Conservation (phyloP, 2,113 vertebrate genomes). For the Hippocampus comes region DNA sequence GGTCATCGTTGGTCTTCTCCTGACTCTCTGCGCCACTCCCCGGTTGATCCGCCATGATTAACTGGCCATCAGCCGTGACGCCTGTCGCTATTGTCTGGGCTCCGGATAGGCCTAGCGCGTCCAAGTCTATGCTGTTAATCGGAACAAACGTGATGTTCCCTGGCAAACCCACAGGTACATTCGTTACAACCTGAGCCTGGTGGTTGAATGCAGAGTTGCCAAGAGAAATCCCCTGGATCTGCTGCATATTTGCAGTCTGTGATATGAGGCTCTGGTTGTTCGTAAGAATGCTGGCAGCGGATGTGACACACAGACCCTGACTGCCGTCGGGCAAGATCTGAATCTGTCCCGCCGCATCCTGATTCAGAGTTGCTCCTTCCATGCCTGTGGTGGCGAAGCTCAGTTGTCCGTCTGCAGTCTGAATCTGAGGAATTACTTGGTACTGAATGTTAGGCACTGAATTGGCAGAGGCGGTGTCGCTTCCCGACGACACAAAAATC, state of each 20-base stretch:
- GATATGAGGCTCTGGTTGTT: slow-evolving; percentile 90
- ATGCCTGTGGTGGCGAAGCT: slow-evolving; percentile 85
- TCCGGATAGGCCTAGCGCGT: slow-evolving; percentile 92
- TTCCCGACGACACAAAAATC: slow-evolving; percentile 93
- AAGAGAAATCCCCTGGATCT: slow-evolving; percentile 93
- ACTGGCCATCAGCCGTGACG: slow-evolving; percentile 94
- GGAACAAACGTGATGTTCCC: slow-evolving; percentile 99
- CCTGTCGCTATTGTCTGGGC: slow-evolving; percentile 97
- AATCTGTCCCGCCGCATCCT: slow-evolving; percentile 90
- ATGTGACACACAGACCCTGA: slow-evolving; percentile 85
- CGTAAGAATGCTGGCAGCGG: slow-evolving; percentile 82
- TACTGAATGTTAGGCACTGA: slow-evolving; percentile 98
- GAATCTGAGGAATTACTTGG: slow-evolving; percentile 99
- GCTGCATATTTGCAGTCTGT: slow-evolving; percentile 88
- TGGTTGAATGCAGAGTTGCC: slow-evolving; percentile 90
- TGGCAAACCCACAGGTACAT: slow-evolving; percentile 93
- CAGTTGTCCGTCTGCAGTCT: slow-evolving; percentile 93
- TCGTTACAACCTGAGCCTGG: slow-evolving; percentile 96
- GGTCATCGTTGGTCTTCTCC: slow-evolving; percentile 85
- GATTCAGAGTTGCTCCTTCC: slow-evolving; percentile 87
- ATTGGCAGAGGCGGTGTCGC: slow-evolving; percentile 87
- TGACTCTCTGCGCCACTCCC: slow-evolving; percentile 85
- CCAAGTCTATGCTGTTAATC: slow-evolving; percentile 96
- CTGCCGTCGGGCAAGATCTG: slow-evolving; percentile 93
- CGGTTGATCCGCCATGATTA: slow-evolving; percentile 86